Conservation (phyloP, 2,113 vertebrate genomes). For the Rhea americana region DNA sequence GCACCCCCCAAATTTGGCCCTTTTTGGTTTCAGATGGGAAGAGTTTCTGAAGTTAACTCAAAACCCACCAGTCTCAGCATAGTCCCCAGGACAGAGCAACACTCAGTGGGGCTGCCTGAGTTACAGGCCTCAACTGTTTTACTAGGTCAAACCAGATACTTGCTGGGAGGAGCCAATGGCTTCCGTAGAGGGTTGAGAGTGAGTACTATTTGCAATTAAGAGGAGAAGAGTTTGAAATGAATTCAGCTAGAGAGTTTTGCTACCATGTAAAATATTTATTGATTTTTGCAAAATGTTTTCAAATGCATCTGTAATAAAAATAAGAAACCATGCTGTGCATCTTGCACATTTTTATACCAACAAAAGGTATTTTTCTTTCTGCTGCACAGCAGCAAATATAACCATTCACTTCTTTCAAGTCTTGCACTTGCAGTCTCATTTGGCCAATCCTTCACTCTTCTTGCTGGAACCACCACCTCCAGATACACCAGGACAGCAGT, state of each 20-base stretch:
- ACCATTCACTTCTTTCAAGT: background rate
- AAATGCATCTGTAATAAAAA: conserved; percentile 62
- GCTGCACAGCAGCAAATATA: conserved; percentile 82
- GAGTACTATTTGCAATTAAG: background rate
- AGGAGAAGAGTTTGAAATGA: background rate
- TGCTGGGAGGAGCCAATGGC: fast-evolving
- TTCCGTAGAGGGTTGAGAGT: fast-evolving
- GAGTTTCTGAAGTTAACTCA: background rate
- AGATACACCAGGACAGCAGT: background rate
- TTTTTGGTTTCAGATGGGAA: background rate
- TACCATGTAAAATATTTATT: conserved; percentile 80
- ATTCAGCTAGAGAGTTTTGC: fast-evolving
- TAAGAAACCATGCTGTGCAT: conserved; percentile 48
- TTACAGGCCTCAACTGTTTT: background rate
- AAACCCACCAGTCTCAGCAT: fast-evolving
- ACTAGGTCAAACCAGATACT: background rate
- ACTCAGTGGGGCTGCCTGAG: too few species aligned
- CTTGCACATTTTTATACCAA: conserved; percentile 52
- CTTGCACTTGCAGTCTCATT: background rate
- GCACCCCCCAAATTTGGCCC: too few species aligned
- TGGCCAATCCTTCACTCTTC: background rate
- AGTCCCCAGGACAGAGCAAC: too few species aligned
- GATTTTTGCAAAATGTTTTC: conserved; percentile 69
- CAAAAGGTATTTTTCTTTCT: conserved; percentile 59
- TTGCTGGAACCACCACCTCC: background rate